phyloP scores from a whole-genome alignment of 2,797 vertebrate species.

The Diceros bicornis region DNA sequence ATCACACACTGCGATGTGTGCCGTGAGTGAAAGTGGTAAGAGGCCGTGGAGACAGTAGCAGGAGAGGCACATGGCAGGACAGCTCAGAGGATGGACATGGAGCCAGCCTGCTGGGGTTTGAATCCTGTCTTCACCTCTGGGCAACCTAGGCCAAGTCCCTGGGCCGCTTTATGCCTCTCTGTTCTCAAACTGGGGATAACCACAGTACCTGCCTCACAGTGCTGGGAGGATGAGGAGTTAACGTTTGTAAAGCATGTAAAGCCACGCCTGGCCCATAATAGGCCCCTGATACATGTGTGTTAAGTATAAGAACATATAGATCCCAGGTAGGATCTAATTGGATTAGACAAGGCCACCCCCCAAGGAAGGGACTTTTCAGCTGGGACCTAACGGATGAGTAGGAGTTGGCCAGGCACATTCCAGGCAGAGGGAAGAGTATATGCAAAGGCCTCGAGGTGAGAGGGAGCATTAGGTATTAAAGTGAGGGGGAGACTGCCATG shows the following conservation, averaged over 20 bases:
- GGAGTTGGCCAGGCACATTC: background rate
- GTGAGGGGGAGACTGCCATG: no score
- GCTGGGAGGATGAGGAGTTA: background rate
- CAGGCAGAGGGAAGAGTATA: background rate
- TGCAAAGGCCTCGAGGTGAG: background rate
- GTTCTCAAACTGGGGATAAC: background rate
- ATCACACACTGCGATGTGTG: fast-evolving
- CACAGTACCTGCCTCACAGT: background rate
- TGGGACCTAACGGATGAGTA: background rate
- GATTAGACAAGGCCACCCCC: background rate
- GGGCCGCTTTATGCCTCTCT: background rate
- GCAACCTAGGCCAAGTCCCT: background rate
- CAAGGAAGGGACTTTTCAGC: background rate
- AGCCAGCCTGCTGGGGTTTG: background rate
- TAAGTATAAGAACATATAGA: background rate
- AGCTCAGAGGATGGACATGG: fast-evolving
- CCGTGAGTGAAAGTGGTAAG: background rate
- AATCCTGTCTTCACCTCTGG: background rate
- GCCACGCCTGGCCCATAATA: background rate
- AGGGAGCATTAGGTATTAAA: background rate
- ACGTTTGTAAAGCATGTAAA: background rate
- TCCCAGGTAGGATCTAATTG: background rate
- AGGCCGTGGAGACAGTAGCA: fast-evolving
- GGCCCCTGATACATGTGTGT: background rate
- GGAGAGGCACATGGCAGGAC: background rate